phyloP scores from a whole-genome alignment of 2,113 vertebrate species.

The Lucifuga dentata region DNA sequence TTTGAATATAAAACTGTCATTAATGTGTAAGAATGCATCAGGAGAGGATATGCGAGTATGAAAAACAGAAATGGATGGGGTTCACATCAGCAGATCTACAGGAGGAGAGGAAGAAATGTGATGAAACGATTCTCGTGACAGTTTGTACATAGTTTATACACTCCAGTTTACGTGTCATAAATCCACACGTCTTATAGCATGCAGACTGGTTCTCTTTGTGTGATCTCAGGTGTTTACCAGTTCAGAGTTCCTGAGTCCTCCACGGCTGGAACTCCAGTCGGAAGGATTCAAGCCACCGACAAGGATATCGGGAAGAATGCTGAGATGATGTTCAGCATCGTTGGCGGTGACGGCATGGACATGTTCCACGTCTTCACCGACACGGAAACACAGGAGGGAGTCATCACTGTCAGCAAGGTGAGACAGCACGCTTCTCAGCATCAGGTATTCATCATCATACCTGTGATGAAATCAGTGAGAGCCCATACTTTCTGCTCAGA shows the following conservation, averaged over 20 bases:
- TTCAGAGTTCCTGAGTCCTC: constrained; percentile 88
- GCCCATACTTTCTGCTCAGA: constrained; percentile 34
- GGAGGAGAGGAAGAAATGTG: too few species aligned
- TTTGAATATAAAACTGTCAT: too few species aligned
- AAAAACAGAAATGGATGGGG: too few species aligned
- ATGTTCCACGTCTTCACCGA: constrained; percentile 90
- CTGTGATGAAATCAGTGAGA: constrained; percentile 58
- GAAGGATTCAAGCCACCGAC: constrained; percentile 89
- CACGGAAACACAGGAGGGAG: constrained; percentile 91
- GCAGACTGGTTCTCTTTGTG: background rate
- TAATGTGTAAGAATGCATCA: too few species aligned
- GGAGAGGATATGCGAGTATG: too few species aligned
- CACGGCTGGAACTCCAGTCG: constrained; percentile 81
- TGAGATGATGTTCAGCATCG: constrained; percentile 90
- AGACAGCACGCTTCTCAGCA: too few species aligned
- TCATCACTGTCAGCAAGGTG: constrained; percentile 91
- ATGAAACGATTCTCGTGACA: too few species aligned
- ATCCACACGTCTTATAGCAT: too few species aligned
- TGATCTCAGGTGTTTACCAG: constrained; percentile 88
- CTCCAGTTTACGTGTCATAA: too few species aligned
- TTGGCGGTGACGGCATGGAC: constrained; percentile 90
- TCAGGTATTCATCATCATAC: too few species aligned
- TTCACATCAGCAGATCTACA: too few species aligned
- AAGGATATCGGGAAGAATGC: constrained; percentile 90
- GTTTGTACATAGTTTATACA: too few species aligned